Evolutionary conservation across 2,113 vertebrate genomes (phyloP).

Genomic region (Rhinichthys klamathensis): DNA sequence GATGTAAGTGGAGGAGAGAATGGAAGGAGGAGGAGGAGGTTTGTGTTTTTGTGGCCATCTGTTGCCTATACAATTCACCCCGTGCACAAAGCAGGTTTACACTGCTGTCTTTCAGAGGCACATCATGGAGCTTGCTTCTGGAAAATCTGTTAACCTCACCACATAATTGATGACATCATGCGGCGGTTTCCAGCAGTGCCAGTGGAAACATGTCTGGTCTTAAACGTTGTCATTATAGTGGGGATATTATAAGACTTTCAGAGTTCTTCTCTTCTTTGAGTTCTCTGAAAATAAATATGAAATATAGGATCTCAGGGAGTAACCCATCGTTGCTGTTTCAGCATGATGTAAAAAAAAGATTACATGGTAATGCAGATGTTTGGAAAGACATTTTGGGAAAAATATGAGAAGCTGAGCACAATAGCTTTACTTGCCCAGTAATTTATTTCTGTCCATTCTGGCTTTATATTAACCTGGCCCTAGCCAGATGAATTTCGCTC

Average conservation of each 20-base stretch:
- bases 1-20: constrained; percentile 52
- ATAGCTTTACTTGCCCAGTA: not conserved
- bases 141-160: constrained; percentile 37
- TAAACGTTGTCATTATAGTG: constrained; percentile 24
- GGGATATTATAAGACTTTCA: constrained; percentile 18
- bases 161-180: not conserved
- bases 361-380: too few relatives aligned
- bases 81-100: constrained; percentile 32
- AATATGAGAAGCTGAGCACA: not conserved
- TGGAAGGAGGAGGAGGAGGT: constrained; percentile 56
- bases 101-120: constrained; percentile 2
- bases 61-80: constrained; percentile 68
- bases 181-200: constrained; percentile 17
- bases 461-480: too few relatives aligned
- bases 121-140: not conserved
- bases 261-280: not conserved
- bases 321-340: not conserved
- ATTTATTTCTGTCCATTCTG: not conserved
- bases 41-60: constrained; percentile 68
- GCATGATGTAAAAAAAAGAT: not conserved
- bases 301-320: not conserved
- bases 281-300: constrained; percentile 20
- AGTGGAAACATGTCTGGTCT: constrained; percentile 42
- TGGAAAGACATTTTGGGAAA: not conserved
- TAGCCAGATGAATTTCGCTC: too few relatives aligned